phyloP scores from a whole-genome alignment of 2,888 invertebrate species.

The Seladonia tumulorum region DNA sequence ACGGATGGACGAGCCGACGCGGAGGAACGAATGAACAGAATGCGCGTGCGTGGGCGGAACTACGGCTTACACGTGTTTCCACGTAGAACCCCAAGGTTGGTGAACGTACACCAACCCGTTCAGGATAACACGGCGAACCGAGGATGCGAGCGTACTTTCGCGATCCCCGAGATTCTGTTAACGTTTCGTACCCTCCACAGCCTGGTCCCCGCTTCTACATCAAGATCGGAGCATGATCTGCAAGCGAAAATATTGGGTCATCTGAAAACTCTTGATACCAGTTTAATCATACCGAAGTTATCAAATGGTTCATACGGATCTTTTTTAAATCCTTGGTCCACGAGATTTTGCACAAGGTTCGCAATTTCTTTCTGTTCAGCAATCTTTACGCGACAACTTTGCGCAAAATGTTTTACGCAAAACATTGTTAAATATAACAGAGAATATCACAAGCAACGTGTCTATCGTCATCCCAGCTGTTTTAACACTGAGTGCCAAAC shows the following conservation, averaged over 20 bases:
- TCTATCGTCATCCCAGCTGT: too few relatives aligned
- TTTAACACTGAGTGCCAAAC: too few relatives aligned
- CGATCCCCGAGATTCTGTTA: neutral
- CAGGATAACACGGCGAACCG: constrained; percentile 44
- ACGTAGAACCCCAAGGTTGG: constrained; percentile 73
- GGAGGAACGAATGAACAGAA: constrained; percentile 63
- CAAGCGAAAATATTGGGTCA: neutral
- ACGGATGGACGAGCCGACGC: constrained; percentile 61
- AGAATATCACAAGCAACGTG: too few relatives aligned
- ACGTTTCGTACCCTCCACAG: neutral
- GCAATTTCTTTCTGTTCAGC: too few relatives aligned
- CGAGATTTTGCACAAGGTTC: too few relatives aligned
- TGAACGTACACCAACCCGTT: constrained; percentile 77
- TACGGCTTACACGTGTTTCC: constrained; percentile 64
- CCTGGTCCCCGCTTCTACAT: neutral
- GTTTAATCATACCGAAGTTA: too few relatives aligned
- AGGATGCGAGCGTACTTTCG: constrained; percentile 2
- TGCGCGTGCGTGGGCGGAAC: constrained; percentile 79
- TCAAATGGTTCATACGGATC: too few relatives aligned
- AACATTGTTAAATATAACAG: too few relatives aligned
- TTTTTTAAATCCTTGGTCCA: too few relatives aligned
- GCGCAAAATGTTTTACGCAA: too few relatives aligned
- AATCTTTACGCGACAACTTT: too few relatives aligned
- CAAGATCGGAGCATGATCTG: neutral
- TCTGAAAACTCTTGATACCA: too few relatives aligned